A percentile compares a stretch with the other conserved stretches of the same genome.
Evolutionary conservation across 2,113 vertebrate genomes (phyloP).

Genomic region (Aphyosemion australe): DNA sequence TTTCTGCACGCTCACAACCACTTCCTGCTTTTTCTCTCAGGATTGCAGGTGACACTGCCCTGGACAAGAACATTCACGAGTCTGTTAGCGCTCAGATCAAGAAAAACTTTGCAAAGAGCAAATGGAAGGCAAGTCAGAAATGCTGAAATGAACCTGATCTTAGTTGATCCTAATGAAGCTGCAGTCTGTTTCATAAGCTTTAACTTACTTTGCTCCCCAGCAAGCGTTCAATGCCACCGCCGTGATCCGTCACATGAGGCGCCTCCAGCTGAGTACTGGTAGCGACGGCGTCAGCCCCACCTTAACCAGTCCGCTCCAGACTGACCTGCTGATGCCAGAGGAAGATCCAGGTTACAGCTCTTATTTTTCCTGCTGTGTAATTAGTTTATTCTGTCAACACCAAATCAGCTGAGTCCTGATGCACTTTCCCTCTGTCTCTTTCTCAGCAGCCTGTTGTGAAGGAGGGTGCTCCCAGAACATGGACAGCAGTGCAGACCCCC

Average conservation of each 20-base stretch:
- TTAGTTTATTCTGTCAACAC: not conserved
- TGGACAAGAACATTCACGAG: constrained; percentile 98
- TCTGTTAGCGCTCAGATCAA: constrained; percentile 98
- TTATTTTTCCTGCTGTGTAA: too few species aligned
- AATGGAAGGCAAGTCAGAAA: constrained; percentile 91
- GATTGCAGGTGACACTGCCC: constrained; percentile 95
- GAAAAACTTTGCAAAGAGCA: constrained; percentile 99
- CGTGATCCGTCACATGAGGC: constrained; percentile 95
- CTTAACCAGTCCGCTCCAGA: constrained; percentile 66
- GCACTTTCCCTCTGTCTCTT: constrained; percentile 3
- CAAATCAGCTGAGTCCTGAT: not conserved
- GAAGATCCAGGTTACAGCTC: constrained; percentile 63
- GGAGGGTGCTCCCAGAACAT: constrained; percentile 71
- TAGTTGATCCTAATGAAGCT: too few species aligned
- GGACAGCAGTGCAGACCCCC: constrained; percentile 52
- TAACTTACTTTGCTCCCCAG: constrained; percentile 70
- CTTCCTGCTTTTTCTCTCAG: constrained; percentile 62
- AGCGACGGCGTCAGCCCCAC: constrained; percentile 82
- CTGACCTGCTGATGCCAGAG: constrained; percentile 74
- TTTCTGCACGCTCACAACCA: not conserved
- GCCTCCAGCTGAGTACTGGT: constrained; percentile 91
- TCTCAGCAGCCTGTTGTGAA: constrained; percentile 70
- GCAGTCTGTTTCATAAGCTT: not conserved
- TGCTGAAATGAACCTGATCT: too few species aligned
- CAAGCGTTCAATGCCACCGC: constrained; percentile 99